phyloP scores from a whole-genome alignment of 2,888 invertebrate species.

The Bellardia pandia region DNA sequence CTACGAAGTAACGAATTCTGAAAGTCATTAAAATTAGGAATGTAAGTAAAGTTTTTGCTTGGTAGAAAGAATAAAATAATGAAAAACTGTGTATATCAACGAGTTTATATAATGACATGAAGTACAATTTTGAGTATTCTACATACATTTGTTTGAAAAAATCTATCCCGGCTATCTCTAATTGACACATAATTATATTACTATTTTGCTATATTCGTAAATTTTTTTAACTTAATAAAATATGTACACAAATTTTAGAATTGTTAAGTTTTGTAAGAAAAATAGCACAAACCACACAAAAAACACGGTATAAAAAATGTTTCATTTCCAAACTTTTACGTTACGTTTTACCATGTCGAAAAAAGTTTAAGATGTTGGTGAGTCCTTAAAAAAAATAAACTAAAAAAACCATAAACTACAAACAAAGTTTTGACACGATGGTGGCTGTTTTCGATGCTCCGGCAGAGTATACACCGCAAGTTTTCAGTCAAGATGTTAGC shows the following conservation, averaged over 20 bases:
- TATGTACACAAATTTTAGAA: neutral
- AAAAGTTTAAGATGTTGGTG: conserved; percentile 9
- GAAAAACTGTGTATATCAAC: no score
- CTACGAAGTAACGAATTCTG: no score
- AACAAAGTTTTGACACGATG: conserved; percentile 1
- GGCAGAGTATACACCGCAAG: neutral
- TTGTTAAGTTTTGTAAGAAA: neutral
- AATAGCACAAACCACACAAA: neutral
- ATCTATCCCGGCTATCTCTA: no score
- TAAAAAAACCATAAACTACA: neutral
- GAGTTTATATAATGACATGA: no score
- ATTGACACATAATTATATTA: conserved; percentile 10
- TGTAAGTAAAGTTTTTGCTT: no score
- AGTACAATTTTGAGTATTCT: no score
- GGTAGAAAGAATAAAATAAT: no score
- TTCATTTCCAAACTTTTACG: neutral
- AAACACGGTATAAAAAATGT: neutral
- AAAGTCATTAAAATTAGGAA: no score
- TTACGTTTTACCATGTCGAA: conserved; percentile 15
- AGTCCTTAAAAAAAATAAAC: neutral
- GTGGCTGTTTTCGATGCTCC: neutral
- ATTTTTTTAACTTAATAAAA: neutral
- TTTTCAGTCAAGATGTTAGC: neutral
- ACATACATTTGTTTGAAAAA: no score
- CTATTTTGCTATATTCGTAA: no score